phyloP scores from a whole-genome alignment of 2,113 vertebrate genomes.

The Phylloscopus whistleri region DNA sequence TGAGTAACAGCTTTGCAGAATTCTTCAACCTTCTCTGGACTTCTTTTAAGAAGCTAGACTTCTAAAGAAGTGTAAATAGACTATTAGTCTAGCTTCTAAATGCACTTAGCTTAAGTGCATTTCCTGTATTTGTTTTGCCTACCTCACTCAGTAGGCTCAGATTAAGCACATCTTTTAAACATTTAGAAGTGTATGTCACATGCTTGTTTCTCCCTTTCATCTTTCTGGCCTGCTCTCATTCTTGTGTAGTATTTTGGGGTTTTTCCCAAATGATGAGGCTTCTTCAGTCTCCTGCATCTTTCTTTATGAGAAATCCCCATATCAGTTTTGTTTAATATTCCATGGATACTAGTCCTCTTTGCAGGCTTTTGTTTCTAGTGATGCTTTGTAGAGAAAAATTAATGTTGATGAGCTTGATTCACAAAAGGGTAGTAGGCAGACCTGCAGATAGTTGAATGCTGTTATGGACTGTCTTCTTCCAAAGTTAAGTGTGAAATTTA shows the following conservation, averaged over 20 bases:
- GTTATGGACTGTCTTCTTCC: not conserved
- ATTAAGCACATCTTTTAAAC: not conserved
- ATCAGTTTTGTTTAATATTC: not conserved
- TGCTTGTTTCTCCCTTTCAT: not conserved
- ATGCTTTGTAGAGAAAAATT: not conserved
- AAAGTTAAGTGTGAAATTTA: not conserved
- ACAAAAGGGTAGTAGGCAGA: not conserved
- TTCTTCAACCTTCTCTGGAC: not conserved
- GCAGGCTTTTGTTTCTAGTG: not conserved
- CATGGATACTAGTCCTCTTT: not conserved
- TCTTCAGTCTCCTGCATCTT: not conserved
- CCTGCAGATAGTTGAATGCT: not conserved
- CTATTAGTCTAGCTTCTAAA: not conserved
- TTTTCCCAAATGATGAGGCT: not conserved
- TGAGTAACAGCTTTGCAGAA: not conserved
- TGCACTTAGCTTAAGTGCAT: too few relatives aligned
- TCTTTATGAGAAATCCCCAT: not conserved
- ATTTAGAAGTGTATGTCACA: not conserved
- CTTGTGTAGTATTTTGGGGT: not conserved
- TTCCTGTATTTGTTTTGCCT: not conserved
- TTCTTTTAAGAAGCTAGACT: not conserved
- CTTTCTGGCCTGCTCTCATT: not conserved
- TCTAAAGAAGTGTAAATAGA: too few relatives aligned
- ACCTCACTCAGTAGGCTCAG: not conserved
- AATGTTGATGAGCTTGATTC: not conserved